Evolutionary conservation across 2,113 vertebrate genomes (phyloP).

Genomic region (Colistium nudipinnis): DNA sequence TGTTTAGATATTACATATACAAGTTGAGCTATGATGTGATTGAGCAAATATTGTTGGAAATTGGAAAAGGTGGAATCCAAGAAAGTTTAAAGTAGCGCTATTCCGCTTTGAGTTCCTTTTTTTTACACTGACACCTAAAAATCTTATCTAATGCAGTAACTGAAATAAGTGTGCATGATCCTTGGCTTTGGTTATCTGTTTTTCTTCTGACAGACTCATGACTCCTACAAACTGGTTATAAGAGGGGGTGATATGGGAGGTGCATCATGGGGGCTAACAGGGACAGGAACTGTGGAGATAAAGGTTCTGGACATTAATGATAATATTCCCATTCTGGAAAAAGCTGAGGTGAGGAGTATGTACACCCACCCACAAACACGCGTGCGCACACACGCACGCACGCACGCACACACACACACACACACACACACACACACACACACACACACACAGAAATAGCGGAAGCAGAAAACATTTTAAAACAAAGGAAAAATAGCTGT

Average conservation of each 20-base stretch:
- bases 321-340: constrained; percentile 76
- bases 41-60: not conserved
- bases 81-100: not conserved
- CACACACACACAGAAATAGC: no score
- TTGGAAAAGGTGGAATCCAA: not conserved
- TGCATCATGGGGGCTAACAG: constrained; percentile 49
- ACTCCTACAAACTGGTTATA: constrained; percentile 72
- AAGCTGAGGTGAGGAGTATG: constrained; percentile 63
- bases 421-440: constrained; percentile 5
- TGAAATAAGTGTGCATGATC: not conserved
- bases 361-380: not conserved
- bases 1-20: no score
- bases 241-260: constrained; percentile 71
- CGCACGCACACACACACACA: not conserved
- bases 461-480: no score
- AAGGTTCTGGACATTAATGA: constrained; percentile 80
- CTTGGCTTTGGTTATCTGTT: not conserved
- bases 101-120: constrained; percentile 1
- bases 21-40: not conserved
- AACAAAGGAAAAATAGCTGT: no score
- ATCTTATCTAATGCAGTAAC: no score
- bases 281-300: constrained; percentile 78
- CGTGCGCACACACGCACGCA: not conserved
- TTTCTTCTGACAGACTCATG: constrained; percentile 50
- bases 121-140: not conserved